Evolutionary conservation across 1,140 invertebrate genomes (phyloP).

Genomic region (Atopsyche davidsoni): DNA sequence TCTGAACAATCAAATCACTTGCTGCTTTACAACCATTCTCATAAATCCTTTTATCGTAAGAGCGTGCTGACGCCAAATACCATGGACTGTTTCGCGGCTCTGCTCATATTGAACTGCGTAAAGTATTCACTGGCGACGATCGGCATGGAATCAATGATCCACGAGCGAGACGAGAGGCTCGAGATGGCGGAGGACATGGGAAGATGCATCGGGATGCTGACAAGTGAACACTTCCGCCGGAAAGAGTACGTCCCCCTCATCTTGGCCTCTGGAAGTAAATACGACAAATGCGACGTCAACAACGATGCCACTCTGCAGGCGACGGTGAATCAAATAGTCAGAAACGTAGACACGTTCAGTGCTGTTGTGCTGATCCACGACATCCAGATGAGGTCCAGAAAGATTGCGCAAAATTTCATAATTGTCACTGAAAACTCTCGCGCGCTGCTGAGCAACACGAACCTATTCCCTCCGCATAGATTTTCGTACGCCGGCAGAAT

Average conservation of each 20-base stretch:
- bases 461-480: conserved; percentile 1
- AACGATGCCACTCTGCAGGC: background rate
- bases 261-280: conserved; percentile 6
- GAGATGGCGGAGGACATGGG: background rate
- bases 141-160: no score
- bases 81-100: no score
- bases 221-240: conserved; percentile 8
- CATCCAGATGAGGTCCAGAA: background rate
- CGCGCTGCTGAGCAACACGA: background rate
- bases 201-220: background rate
- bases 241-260: conserved; percentile 17
- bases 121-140: no score
- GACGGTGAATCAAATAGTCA: background rate
- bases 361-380: background rate
- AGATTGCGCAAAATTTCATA: conserved; percentile 6
- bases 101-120: no score
- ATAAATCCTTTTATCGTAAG: no score
- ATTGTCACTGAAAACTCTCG: conserved; percentile 7
- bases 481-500: conserved; percentile 7
- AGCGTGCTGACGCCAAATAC: no score
- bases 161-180: no score
- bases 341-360: background rate
- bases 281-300: background rate
- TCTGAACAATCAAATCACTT: no score
- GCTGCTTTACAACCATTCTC: no score